These are phyloP conservation scores for Acanthacorydalis orientalis DNA, from an alignment of 2,888 invertebrate species.

Conservation along the genomic window DNA sequence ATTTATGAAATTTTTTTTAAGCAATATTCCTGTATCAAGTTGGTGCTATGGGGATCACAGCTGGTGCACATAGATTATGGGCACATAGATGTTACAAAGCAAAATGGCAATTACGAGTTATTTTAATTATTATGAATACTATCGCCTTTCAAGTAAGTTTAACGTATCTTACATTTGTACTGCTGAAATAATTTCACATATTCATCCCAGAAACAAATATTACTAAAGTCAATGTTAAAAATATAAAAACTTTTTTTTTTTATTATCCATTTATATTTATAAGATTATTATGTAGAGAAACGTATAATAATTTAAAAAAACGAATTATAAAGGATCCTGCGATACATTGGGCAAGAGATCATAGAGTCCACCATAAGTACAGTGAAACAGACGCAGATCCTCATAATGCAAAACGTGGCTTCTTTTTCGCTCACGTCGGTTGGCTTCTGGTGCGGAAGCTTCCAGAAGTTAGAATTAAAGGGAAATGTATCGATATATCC, in stretches of 20 bases:
- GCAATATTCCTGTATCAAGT: not conserved
- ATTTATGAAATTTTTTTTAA: slow-evolving; percentile 4
- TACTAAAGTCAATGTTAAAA: not conserved
- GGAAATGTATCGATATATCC: slow-evolving; percentile 66
- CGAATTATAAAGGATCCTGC: slow-evolving; percentile 62
- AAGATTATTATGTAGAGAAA: not conserved
- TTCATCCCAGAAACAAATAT: too few relatives aligned
- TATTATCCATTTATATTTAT: slow-evolving; percentile 2
- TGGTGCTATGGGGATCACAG: slow-evolving; percentile 61
- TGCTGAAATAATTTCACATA: too few relatives aligned
- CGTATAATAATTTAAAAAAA: not conserved
- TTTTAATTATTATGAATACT: slow-evolving; percentile 67
- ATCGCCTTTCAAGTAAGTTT: slow-evolving; percentile 31
- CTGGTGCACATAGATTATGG: slow-evolving; percentile 90
- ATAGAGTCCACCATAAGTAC: slow-evolving; percentile 79
- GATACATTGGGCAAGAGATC: slow-evolving; percentile 72
- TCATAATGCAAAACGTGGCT: slow-evolving; percentile 73
- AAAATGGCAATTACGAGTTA: slow-evolving; percentile 59
- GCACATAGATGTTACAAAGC: slow-evolving; percentile 88
- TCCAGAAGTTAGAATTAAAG: slow-evolving; percentile 68
- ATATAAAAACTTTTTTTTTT: not conserved
- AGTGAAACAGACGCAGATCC: slow-evolving; percentile 82
- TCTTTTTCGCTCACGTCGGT: slow-evolving; percentile 91
- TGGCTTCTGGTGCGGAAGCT: slow-evolving; percentile 84
- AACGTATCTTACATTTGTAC: too few relatives aligned